Evolutionary conservation across 2,888 invertebrate genomes (phyloP), one percentile per base, ranked within the genome.

Genomic region (Nephrotoma appendiculata): DNA sequence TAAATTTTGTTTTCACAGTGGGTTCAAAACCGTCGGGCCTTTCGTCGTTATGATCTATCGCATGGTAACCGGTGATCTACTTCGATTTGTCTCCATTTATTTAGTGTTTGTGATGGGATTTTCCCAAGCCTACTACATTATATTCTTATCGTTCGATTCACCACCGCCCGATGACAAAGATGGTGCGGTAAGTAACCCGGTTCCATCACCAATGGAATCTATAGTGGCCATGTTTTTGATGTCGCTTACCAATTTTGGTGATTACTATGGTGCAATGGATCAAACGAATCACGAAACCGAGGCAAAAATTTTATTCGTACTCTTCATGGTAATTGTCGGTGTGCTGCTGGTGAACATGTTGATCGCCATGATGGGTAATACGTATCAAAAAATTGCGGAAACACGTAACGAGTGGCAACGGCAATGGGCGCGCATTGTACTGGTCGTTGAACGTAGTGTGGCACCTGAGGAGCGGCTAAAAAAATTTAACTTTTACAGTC

Each of bases 11-110:
- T 87, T 88, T 92, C 93, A 83, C 92, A 98, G 99, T 90, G 99
- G 98, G 12, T 98, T 99, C 92, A 98, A 98, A 92, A 98, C 98
- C 0, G 98, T 99, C 0, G 99, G 99, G 4, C 99, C 99, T 0
- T 99, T 99, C 94, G 99, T 99, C n/a, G 98, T 99, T 89, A 99
- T 99, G 99, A 98, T 99, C 89, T 99, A 99, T 92, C 95, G 98
- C 88, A 99, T 99, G 98, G 96, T 99, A 86, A 96, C 96, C 94
- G 98, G 99, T 87, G 99, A 99, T 92, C 93, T 99, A 44, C 92
- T 99, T 42, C 94, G 99, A 88, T 99, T 99, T 91, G 98, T 98
- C 88, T 96, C 96, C 86, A 99, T 99, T 90, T 99, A 99, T 91
- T 92, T 98, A 88, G 98, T 99, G 4, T 99, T 99, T 90, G 97